Evolutionary conservation across 2,888 invertebrate genomes (phyloP).

Genomic region (Agriotes lineatus): DNA sequence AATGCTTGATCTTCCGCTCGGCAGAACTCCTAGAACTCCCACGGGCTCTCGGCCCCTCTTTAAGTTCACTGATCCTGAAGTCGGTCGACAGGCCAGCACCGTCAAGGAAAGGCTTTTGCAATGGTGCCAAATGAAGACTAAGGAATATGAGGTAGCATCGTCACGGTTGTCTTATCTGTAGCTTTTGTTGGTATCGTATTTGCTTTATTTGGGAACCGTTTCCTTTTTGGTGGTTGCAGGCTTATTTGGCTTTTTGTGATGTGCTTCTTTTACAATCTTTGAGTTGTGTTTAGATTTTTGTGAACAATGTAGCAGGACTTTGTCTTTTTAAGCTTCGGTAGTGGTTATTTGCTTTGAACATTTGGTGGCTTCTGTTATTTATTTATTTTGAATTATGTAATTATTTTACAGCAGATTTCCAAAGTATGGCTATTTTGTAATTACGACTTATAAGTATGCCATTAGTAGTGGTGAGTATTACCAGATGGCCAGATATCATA

Average conservation of each 20-base stretch:
- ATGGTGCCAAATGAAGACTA: slow-evolving; percentile 98
- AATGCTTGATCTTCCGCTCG: slow-evolving; percentile 38
- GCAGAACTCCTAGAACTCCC: slow-evolving; percentile 81
- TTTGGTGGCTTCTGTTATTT: too few relatives aligned
- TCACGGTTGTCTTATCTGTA: slow-evolving; percentile 31
- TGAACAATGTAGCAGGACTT: too few relatives aligned
- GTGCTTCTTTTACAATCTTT: background rate
- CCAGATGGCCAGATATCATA: too few relatives aligned
- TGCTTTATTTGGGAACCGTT: slow-evolving; percentile 1
- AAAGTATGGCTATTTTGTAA: too few relatives aligned
- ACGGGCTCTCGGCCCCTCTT: slow-evolving; percentile 80
- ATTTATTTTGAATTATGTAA: too few relatives aligned
- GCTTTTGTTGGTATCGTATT: slow-evolving; percentile 29
- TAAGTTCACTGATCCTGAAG: slow-evolving; percentile 92
- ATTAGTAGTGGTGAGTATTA: too few relatives aligned
- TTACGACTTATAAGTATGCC: too few relatives aligned
- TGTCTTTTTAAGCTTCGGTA: too few relatives aligned
- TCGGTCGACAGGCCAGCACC: slow-evolving; percentile 92
- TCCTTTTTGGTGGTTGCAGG: background rate
- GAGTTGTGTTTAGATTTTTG: too few relatives aligned
- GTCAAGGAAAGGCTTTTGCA: slow-evolving; percentile 96
- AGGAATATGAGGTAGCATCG: slow-evolving; percentile 91
- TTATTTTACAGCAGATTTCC: too few relatives aligned
- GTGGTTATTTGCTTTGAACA: too few relatives aligned
- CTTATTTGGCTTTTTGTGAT: background rate